These are phyloP conservation scores for Aplodontia rufa DNA, from an alignment of 2,113 vertebrate species.

Conservation along the genomic window DNA sequence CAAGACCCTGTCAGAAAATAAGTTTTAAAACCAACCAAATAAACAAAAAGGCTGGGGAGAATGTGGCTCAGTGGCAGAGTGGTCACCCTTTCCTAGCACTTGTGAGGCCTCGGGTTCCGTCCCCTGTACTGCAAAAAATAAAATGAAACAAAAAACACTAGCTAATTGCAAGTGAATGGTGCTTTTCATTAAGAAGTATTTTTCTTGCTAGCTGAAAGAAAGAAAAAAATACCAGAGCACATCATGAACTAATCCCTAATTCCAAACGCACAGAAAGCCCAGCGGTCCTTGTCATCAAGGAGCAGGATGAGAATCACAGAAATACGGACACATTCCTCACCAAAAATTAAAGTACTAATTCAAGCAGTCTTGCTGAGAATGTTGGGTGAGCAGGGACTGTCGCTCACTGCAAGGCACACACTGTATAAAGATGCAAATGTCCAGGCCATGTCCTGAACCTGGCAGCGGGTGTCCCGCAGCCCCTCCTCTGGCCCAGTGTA, in stretches of 20 bases:
- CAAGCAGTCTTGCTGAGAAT: background rate
- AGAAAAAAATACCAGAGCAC: background rate
- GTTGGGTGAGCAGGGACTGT: no score
- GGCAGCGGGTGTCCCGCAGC: rapidly evolving
- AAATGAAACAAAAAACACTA: background rate
- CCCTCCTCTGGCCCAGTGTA: background rate
- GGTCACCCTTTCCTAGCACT: no score
- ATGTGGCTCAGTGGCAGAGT: no score
- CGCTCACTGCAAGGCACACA: background rate
- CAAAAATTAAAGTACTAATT: background rate
- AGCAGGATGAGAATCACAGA: background rate
- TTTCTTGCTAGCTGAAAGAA: background rate
- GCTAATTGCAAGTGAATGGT: background rate
- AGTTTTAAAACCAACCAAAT: no score
- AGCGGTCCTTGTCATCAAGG: background rate
- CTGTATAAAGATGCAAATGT: background rate
- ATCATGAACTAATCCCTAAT: background rate
- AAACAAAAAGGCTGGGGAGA: no score
- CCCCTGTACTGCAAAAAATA: no score
- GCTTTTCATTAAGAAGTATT: background rate
- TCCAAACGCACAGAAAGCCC: background rate
- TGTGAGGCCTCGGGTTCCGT: no score
- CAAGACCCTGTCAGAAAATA: no score
- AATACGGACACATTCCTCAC: background rate
- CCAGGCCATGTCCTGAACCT: background rate